Conservation (phyloP, 2,113 vertebrate species). For the Elgaria multicarinata region DNA sequence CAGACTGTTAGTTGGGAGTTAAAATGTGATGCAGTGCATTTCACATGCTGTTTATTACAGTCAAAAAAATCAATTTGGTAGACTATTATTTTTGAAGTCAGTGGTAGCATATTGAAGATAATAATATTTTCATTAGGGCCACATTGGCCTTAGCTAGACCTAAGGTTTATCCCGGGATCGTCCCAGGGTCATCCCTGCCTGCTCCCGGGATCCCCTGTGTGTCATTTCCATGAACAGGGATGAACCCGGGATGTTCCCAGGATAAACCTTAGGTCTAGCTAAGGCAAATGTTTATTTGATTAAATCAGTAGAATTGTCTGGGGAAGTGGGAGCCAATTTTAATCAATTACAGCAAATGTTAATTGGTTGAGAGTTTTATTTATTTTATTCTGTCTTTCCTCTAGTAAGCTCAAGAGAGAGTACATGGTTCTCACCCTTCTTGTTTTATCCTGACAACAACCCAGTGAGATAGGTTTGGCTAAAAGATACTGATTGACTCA, state of each 20-base stretch:
- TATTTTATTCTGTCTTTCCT: neutral
- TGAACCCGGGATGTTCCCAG: too few relatives aligned
- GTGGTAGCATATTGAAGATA: neutral
- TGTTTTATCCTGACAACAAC: too few relatives aligned
- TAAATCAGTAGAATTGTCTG: neutral
- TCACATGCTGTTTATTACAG: neutral
- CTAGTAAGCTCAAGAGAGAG: too few relatives aligned
- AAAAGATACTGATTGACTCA: too few relatives aligned
- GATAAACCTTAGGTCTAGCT: too few relatives aligned
- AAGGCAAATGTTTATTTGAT: neutral
- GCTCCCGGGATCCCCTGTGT: too few relatives aligned
- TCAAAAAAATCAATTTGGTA: neutral
- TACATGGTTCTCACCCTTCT: too few relatives aligned
- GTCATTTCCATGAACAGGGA: too few relatives aligned
- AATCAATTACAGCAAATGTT: neutral
- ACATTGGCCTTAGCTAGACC: too few relatives aligned
- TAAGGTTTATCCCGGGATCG: too few relatives aligned
- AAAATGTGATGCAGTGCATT: neutral
- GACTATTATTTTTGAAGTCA: neutral
- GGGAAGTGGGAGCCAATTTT: neutral
- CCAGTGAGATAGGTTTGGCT: too few relatives aligned
- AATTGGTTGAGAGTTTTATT: neutral
- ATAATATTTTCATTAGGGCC: neutral
- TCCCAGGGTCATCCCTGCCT: too few relatives aligned
- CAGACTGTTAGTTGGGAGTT: constrained; percentile 23